phyloP scores from a whole-genome alignment of 2,113 vertebrate species.

The Chaetorhynchus papuensis region DNA sequence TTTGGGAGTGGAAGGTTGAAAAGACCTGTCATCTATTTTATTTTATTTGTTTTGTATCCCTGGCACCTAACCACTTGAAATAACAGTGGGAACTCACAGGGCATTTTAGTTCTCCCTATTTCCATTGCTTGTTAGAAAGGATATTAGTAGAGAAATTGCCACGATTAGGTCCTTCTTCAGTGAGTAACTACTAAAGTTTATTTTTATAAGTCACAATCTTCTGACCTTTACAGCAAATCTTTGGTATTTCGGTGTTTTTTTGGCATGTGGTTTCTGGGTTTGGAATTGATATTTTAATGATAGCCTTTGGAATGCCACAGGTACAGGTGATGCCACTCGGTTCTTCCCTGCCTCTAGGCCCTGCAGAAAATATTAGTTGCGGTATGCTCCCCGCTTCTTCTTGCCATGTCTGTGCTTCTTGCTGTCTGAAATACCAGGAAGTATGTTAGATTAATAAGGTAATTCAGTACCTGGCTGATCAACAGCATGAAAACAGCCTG shows the following conservation, averaged over 20 bases:
- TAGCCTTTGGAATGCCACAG: neutral
- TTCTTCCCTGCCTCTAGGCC: neutral
- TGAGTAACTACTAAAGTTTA: neutral
- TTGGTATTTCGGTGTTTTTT: neutral
- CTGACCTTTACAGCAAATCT: neutral
- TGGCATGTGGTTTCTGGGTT: neutral
- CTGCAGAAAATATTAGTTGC: neutral
- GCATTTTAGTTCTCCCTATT: neutral
- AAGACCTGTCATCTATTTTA: neutral
- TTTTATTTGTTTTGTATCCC: neutral
- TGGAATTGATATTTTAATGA: neutral
- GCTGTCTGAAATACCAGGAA: neutral
- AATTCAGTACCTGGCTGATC: neutral
- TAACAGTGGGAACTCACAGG: neutral
- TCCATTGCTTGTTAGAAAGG: neutral
- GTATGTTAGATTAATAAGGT: neutral
- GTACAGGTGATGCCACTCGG: neutral
- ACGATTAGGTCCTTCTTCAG: neutral
- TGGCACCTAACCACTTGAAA: neutral
- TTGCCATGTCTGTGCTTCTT: neutral
- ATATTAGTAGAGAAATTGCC: neutral
- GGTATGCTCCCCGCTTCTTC: accelerated
- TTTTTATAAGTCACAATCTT: neutral
- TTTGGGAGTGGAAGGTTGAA: neutral
- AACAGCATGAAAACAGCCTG: neutral